A percentile compares a stretch with the other conserved stretches of the same genome.
phyloP scores from a whole-genome alignment of 2,888 invertebrate genomes.

The Diabrotica balteata region DNA sequence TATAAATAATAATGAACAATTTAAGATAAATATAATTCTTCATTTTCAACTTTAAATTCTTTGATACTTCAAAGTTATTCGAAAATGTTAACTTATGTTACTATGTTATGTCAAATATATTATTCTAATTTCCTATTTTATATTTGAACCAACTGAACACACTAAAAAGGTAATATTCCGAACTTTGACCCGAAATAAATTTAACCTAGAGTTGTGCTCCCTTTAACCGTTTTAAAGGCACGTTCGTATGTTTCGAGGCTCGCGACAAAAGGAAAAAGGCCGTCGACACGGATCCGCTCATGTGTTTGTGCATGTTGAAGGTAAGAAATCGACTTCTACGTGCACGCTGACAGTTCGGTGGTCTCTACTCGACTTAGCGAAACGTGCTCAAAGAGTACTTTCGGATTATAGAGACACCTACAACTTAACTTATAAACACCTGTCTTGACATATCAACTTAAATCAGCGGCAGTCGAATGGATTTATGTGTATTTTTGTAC shows the following conservation, averaged over 20 bases:
- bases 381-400: slow-evolving; percentile 19
- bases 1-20: too few species aligned
- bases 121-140: too few species aligned
- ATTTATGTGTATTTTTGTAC: too few species aligned
- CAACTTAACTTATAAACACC: slow-evolving; percentile 18
- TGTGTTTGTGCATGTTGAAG: slow-evolving; percentile 16
- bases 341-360: slow-evolving; percentile 13
- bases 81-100: too few species aligned
- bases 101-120: too few species aligned
- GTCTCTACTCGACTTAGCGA: slow-evolving; percentile 9
- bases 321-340: slow-evolving; percentile 12
- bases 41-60: too few species aligned
- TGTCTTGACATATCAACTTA: slow-evolving; percentile 17
- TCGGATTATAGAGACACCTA: slow-evolving; percentile 20
- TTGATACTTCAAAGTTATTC: too few species aligned
- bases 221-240: slow-evolving; percentile 23
- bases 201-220: slow-evolving; percentile 13
- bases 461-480: not conserved
- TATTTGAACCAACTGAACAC: too few species aligned
- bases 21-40: too few species aligned
- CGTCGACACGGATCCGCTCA: slow-evolving; percentile 18
- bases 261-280: slow-evolving; percentile 25
- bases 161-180: slow-evolving; percentile 1
- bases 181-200: slow-evolving; percentile 21
- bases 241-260: slow-evolving; percentile 26